Base-by-base conservation (phyloP, 1,140 invertebrate species). In the Mercenaria mercenaria region DNA sequence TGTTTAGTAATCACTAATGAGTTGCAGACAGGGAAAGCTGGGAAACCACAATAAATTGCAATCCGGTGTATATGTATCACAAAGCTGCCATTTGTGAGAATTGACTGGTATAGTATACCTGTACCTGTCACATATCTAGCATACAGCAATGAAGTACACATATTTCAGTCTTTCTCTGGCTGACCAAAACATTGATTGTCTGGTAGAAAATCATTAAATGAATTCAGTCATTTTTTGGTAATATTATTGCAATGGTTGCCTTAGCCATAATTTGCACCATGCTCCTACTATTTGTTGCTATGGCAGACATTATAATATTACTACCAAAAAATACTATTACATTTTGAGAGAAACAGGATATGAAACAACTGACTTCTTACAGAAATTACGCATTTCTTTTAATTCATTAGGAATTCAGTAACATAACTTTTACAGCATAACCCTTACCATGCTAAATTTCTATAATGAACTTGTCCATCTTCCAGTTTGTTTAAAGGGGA, bases 61-160 rank as follows among this genome's bases (percentile, higher is more conserved):
- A n/a, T n/a, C n/a, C n/a, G n/a, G n/a, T n/a, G n/a, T n/a, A n/a
- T n/a, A n/a, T 67, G 23, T n/a, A n/a, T n/a, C 32, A 67, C 8
- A 11, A 26, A 11, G 67, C n/a, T 72, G 67, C 11, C 29, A 72
- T 72, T 72, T 34, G 67, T 72, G 15, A 72, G 29, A 72, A 72
- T 41, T 72, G 67, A 72, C 67, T 72, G 67, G 67, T 72, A 72
- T 72, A 26, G 67, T 72, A 72, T 32, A 72, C 67, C 67, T 72
- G 67, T 72, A 72, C 10, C 67, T 18, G 29, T 72, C 29, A 72
- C 67, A 72, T 72, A 72, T 72, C n/a, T 72, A 72, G 67, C 67
- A 72, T 72, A 34, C 67, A 34, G 67, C 67, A 72, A 72, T 10
- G 67, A 72, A 72, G 67, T 72, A 32, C 67, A 72, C 10, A 72